phyloP scores from a whole-genome alignment of 2,888 invertebrate genomes.

The Rhodophaea formosa region DNA sequence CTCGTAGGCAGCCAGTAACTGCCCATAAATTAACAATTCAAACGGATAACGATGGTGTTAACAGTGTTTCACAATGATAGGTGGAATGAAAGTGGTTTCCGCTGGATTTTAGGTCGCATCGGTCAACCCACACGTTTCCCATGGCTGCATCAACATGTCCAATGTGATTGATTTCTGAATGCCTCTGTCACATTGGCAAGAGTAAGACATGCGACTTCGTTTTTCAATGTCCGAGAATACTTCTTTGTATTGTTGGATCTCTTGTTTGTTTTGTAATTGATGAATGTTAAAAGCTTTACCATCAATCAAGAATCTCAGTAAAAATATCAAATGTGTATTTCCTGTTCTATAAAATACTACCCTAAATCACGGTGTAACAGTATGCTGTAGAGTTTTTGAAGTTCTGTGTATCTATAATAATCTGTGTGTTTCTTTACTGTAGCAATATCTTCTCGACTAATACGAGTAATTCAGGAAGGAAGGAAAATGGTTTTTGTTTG shows the following conservation, averaged over 20 bases:
- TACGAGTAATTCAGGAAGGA: too few relatives aligned
- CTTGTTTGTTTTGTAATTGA: neutral
- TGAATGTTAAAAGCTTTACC: neutral
- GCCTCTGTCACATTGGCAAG: neutral
- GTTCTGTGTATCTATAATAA: too few relatives aligned
- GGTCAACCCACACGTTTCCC: slow-evolving; percentile 12
- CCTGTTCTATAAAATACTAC: too few relatives aligned
- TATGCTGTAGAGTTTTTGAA: too few relatives aligned
- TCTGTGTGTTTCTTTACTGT: too few relatives aligned
- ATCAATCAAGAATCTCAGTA: too few relatives aligned
- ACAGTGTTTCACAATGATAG: slow-evolving; percentile 10
- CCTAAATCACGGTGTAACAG: too few relatives aligned
- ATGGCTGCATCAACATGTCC: neutral
- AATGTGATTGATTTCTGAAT: slow-evolving; percentile 12
- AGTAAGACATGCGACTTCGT: neutral
- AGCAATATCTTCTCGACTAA: too few relatives aligned
- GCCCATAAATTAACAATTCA: slow-evolving; percentile 11
- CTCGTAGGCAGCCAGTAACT: neutral
- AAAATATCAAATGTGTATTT: too few relatives aligned
- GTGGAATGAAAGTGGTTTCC: slow-evolving; percentile 14
- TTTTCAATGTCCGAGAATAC: neutral
- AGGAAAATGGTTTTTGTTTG: too few relatives aligned
- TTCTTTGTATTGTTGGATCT: neutral
- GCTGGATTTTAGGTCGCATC: neutral
- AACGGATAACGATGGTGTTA: slow-evolving; percentile 4